Evolutionary conservation across 2,113 vertebrate species (phyloP), one percentile per base, ranked within the genome.

Genomic region (Callionymus lyra): DNA sequence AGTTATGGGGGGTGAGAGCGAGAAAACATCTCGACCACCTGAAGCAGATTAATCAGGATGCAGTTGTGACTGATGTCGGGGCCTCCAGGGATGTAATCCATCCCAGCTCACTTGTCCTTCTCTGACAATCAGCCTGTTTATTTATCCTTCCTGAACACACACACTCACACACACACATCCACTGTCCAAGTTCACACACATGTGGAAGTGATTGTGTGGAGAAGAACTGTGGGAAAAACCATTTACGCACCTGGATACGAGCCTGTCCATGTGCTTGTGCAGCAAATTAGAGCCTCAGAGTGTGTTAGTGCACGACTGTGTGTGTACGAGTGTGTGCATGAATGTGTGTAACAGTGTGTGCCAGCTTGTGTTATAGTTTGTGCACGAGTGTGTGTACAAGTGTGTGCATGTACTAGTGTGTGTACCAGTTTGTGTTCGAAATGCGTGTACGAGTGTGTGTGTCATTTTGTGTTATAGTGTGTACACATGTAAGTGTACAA

Each of bases 121-220:
- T 35, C 78, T 62, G 71, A 85, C 82, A 87, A 86, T 86, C 85
- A 87, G 75, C 34, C 72, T 65, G 83, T 86, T 85, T 87, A 86
- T 87, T 87, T 86, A 83, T 85, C 76, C 80, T 82, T 70, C 72
- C 53, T 51, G 18, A 55, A 43, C 57, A 47, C 47, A 42, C 46
- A 47, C 50, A 41, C 34, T 56, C 31, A 47, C 52, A 60, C 63
- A 60, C 48, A 74, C 56, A 48, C 52, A 43, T 38, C 42, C 50
- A 42, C 35, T 21, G 31, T 43, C 53, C 31, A 46, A 13, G 41
- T 14, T 58, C 58, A 62, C 62, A 61, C 68, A 73, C 66, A 80
- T 62, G 71, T 79, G 77, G 79, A 73, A 80, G 52, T 77, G 62
- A 80, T 79, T 82, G 61, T 12, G 44, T 50, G 57, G 43, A 41